Evolutionary conservation across 2,888 invertebrate species (phyloP).

Genomic region (Megaustenia siamemsis): DNA sequence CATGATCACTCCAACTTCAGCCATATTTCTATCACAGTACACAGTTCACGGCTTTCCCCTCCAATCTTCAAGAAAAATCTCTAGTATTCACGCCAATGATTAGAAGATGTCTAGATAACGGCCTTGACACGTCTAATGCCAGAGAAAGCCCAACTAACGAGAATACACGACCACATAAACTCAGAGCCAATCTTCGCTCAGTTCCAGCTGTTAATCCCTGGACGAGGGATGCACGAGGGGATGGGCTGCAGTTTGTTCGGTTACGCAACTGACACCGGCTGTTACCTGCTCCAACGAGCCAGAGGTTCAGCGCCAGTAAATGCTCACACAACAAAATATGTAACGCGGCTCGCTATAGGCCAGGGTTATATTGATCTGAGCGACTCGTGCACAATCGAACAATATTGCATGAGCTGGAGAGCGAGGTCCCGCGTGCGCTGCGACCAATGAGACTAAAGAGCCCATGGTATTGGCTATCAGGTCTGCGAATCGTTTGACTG

Average conservation of each 20-base stretch:
- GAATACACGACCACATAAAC: too few relatives aligned
- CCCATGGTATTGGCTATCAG: background rate
- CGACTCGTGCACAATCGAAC: background rate
- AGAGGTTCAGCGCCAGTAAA: background rate
- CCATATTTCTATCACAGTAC: too few relatives aligned
- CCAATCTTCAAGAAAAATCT: too few relatives aligned
- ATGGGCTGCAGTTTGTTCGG: too few relatives aligned
- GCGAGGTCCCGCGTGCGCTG: background rate
- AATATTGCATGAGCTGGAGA: background rate
- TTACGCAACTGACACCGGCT: background rate
- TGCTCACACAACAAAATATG: background rate
- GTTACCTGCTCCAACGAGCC: background rate
- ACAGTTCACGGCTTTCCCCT: too few relatives aligned
- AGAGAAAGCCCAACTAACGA: too few relatives aligned
- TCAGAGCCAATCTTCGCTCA: too few relatives aligned
- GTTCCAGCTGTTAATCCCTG: background rate
- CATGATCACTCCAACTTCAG: too few relatives aligned
- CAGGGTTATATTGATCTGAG: background rate
- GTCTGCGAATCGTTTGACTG: too few relatives aligned
- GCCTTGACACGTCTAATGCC: too few relatives aligned
- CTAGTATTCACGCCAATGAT: too few relatives aligned
- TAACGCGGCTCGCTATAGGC: conserved; percentile 11
- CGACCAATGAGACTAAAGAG: background rate
- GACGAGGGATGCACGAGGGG: background rate
- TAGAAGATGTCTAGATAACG: too few relatives aligned